These are phyloP conservation scores for Mycteria americana DNA, from an alignment of 2,797 vertebrate genomes.

Conservation along the genomic window DNA sequence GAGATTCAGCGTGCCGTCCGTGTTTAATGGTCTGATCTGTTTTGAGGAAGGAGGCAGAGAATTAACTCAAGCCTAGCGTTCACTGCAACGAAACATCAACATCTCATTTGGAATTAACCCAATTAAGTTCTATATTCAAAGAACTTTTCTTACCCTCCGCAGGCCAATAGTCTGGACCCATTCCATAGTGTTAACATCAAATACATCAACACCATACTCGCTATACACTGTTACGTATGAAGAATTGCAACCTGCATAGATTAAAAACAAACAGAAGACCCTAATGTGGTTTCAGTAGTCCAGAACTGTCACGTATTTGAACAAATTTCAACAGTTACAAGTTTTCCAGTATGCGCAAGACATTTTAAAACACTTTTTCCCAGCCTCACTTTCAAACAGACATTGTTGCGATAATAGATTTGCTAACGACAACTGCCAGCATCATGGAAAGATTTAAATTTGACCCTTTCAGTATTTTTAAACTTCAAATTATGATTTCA, in stretches of 20 bases:
- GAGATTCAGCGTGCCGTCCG: slow-evolving; percentile 90
- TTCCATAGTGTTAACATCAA: slow-evolving; percentile 89
- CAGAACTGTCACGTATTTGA: background rate
- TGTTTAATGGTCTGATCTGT: slow-evolving; percentile 91
- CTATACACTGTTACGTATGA: slow-evolving; percentile 92
- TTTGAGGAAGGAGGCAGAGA: background rate
- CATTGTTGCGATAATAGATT: background rate
- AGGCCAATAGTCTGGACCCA: slow-evolving; percentile 96
- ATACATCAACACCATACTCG: slow-evolving; percentile 92
- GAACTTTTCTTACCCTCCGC: slow-evolving; percentile 80
- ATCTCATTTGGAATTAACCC: background rate
- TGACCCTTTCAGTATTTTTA: background rate
- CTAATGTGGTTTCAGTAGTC: background rate
- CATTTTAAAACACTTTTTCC: background rate
- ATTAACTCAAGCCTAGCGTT: background rate
- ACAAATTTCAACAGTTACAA: background rate
- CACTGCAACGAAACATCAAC: background rate
- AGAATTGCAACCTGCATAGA: slow-evolving; percentile 84
- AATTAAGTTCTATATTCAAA: background rate
- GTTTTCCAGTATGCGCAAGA: background rate
- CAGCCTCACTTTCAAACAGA: background rate
- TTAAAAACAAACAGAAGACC: slow-evolving; percentile 25
- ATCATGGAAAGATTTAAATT: background rate
- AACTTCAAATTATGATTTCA: background rate
- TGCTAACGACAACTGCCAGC: background rate